Conservation (phyloP, 2,113 vertebrate genomes). For the Megaptera novaeangliae region DNA sequence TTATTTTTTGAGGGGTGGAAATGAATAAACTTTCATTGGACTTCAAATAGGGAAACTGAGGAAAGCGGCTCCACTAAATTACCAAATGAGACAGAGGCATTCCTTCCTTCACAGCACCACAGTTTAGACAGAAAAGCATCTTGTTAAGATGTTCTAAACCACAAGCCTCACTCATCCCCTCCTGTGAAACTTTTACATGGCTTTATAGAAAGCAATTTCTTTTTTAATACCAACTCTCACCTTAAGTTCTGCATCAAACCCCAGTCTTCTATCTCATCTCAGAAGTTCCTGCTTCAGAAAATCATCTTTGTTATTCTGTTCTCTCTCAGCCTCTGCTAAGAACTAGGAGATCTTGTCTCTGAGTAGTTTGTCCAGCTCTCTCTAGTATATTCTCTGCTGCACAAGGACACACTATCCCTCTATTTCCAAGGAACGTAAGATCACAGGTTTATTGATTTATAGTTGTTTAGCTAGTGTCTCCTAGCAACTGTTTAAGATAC, state of each 20-base stretch:
- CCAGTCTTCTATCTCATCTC: slow-evolving; percentile 3
- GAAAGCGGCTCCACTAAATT: not conserved
- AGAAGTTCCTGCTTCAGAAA: slow-evolving; percentile 37
- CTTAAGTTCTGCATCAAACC: slow-evolving; percentile 1
- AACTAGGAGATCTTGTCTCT: slow-evolving; percentile 6
- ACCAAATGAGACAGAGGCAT: not conserved
- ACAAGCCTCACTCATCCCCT: not conserved
- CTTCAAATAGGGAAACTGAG: not conserved
- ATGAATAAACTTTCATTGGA: not conserved
- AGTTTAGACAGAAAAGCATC: not conserved
- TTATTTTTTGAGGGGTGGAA: not conserved
- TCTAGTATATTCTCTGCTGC: not conserved
- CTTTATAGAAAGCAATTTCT: slow-evolving; percentile 16
- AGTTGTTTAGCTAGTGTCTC: slow-evolving; percentile 32
- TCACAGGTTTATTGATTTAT: slow-evolving; percentile 52
- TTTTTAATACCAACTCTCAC: not conserved
- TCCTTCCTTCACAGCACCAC: not conserved
- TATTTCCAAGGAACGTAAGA: not conserved
- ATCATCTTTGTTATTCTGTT: slow-evolving; percentile 19
- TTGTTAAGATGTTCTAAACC: not conserved
- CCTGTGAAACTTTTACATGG: not conserved
- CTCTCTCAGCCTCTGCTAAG: not conserved
- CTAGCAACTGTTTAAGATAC: slow-evolving; percentile 57
- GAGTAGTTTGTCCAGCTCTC: not conserved
- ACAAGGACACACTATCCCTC: slow-evolving; percentile 4